Conservation (phyloP, 2,888 invertebrate species). For the Caenorhabditis sp. region DNA sequence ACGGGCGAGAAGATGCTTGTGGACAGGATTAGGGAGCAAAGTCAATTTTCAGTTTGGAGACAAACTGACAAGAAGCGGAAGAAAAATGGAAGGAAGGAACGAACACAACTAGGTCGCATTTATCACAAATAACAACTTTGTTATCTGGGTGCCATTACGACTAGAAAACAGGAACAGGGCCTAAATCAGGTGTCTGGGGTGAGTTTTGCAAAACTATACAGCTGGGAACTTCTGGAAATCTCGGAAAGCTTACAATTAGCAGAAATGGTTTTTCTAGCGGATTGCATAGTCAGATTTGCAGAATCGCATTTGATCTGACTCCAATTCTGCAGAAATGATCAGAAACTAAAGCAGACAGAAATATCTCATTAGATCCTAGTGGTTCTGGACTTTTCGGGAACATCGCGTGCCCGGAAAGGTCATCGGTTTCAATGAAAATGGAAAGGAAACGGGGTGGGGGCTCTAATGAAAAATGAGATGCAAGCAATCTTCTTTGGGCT, state of each 20-base stretch:
- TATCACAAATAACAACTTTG: conserved; percentile 54
- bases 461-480: conserved; percentile 16
- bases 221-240: background rate
- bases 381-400: background rate
- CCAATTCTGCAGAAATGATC: too few relatives aligned
- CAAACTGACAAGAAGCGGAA: conserved; percentile 12
- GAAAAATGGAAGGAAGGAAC: conserved; percentile 7
- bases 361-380: background rate
- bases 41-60: conserved; percentile 27
- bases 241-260: too few relatives aligned
- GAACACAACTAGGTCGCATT: conserved; percentile 18
- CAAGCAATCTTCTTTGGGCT: conserved; percentile 15
- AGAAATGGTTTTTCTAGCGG: too few relatives aligned
- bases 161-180: background rate
- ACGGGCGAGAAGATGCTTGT: conserved; percentile 9
- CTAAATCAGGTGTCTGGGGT: background rate
- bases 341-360: too few relatives aligned
- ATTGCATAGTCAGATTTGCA: too few relatives aligned
- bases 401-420: conserved; percentile 6
- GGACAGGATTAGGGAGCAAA: background rate
- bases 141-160: conserved; percentile 16
- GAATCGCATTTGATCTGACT: too few relatives aligned
- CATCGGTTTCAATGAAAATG: conserved; percentile 12
- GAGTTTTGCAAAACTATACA: background rate
- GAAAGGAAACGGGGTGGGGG: too few relatives aligned